A percentile compares a stretch with the other conserved stretches of the same genome.
phyloP scores from a whole-genome alignment of 2,888 invertebrate species.

The Diogma glabrata region DNA sequence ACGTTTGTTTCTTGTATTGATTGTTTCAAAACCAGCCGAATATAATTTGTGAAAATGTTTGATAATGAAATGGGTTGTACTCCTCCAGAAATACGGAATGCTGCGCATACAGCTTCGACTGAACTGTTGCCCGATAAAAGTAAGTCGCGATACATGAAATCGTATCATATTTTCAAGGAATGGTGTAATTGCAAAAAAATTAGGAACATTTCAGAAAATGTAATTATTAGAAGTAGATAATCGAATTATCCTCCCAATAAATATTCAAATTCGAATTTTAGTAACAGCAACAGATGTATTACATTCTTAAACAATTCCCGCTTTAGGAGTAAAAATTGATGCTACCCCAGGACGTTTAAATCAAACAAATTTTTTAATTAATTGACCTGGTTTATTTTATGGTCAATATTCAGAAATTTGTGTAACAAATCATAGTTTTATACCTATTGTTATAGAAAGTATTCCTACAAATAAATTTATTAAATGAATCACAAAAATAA shows the following conservation, averaged over 20 bases:
- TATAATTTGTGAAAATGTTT: no score
- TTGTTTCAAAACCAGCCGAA: no score
- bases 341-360: constrained; percentile 51
- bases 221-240: no score
- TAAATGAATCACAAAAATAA: not conserved
- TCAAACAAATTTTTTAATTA: constrained; percentile 49
- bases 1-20: no score
- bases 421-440: not conserved
- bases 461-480: not conserved
- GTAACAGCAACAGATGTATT: not conserved
- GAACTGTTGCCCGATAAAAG: no score
- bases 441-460: not conserved
- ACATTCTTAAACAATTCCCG: not conserved
- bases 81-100: no score
- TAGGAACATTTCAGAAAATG: no score
- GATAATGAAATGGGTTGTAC: no score
- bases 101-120: no score
- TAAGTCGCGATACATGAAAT: no score
- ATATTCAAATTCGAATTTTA: constrained; percentile 2
- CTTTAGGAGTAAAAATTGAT: not conserved
- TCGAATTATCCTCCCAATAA: not conserved
- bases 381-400: constrained; percentile 41
- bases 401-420: not conserved
- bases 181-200: no score
- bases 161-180: no score